Conservation (phyloP, 1,140 invertebrate genomes). For the Thereuonema tuberculata region DNA sequence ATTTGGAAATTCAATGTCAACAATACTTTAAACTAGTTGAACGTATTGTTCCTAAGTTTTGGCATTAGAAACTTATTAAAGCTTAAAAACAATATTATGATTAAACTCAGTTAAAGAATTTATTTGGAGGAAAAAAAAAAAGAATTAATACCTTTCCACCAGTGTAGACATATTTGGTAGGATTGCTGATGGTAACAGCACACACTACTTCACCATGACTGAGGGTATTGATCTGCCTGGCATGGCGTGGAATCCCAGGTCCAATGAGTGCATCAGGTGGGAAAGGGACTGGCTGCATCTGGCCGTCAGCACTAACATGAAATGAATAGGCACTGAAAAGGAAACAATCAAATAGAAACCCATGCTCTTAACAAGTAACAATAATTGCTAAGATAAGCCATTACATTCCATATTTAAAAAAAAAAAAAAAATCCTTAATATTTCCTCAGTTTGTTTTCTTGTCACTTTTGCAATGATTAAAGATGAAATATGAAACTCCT, state of each 20-base stretch:
- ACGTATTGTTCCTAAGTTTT: neutral
- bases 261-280: slow-evolving; percentile 86
- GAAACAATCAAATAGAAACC: slow-evolving; percentile 24
- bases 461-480: neutral
- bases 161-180: slow-evolving; percentile 89
- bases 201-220: slow-evolving; percentile 90
- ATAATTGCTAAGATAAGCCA: neutral
- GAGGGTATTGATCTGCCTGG: slow-evolving; percentile 75
- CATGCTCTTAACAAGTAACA: slow-evolving; percentile 4
- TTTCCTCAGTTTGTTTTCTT: neutral
- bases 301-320: slow-evolving; percentile 69
- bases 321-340: slow-evolving; percentile 72
- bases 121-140: slow-evolving; percentile 4
- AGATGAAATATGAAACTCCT: neutral
- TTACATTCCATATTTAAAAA: neutral
- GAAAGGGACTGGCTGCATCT: slow-evolving; percentile 84
- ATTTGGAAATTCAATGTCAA: neutral
- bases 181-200: slow-evolving; percentile 72
- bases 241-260: slow-evolving; percentile 81
- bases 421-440: slow-evolving; percentile 2
- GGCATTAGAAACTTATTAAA: neutral
- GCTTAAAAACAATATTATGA: neutral
- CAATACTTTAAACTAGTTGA: neutral
- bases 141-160: slow-evolving; percentile 60
- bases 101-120: neutral